Conservation (phyloP, 2,888 invertebrate species). For the Eledone cirrhosa region DNA sequence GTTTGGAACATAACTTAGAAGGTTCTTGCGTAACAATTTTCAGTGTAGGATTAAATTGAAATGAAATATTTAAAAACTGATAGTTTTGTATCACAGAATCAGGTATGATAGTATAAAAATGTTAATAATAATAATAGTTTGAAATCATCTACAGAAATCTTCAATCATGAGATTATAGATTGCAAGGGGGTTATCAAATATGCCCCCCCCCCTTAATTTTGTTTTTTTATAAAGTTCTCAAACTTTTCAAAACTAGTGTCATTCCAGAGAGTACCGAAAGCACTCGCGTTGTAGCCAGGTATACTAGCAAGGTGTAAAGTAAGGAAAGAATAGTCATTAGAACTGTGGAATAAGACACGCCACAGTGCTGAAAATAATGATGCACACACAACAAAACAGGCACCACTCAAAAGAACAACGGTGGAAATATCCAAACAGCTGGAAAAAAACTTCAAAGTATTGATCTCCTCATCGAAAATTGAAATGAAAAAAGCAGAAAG, state of each 20-base stretch:
- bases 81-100: too few species aligned
- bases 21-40: too few species aligned
- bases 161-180: too few species aligned
- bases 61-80: too few species aligned
- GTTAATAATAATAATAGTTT: too few species aligned
- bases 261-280: conserved; percentile 5
- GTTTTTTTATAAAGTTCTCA: too few species aligned
- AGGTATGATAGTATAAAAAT: too few species aligned
- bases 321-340: not conserved
- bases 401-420: not conserved
- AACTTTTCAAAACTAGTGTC: not conserved
- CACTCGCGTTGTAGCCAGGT: not conserved
- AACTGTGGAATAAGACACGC: conserved; percentile 5
- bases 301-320: conserved; percentile 3
- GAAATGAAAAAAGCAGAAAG: not conserved
- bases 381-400: conserved; percentile 12
- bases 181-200: too few species aligned
- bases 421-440: conserved; percentile 14
- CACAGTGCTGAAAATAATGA: not conserved
- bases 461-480: conserved; percentile 1
- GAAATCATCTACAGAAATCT: too few species aligned
- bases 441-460: not conserved
- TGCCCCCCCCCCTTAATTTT: too few species aligned
- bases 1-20: too few species aligned
- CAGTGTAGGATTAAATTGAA: too few species aligned